Conservation (phyloP, 2,888 invertebrate genomes). For the Metacarcinus magister region DNA sequence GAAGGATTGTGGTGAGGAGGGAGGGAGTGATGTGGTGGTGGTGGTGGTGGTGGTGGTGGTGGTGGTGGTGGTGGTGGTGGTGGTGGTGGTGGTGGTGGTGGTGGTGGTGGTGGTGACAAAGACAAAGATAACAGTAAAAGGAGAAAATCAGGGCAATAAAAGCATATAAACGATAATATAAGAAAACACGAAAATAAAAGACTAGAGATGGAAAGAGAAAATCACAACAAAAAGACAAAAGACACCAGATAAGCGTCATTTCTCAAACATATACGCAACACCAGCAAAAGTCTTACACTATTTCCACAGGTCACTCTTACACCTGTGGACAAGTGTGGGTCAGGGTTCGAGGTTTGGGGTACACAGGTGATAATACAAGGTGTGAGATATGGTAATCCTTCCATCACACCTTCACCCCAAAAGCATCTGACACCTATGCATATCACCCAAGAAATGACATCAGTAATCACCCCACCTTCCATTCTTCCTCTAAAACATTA, state of each 20-base stretch:
- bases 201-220: neutral
- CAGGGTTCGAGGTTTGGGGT: neutral
- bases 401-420: neutral
- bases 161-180: neutral
- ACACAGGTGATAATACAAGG: neutral
- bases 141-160: neutral
- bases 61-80: constrained; percentile 28
- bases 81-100: neutral
- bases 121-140: neutral
- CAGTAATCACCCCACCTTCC: neutral
- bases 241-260: neutral
- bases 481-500: neutral
- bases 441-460: neutral
- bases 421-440: neutral
- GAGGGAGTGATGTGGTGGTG: neutral
- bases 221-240: neutral
- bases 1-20: neutral
- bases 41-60: neutral
- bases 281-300: neutral
- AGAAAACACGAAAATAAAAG: neutral
- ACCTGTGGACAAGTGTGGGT: neutral
- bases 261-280: neutral
- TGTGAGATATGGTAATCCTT: neutral
- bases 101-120: neutral
- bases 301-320: neutral